phyloP scores from a whole-genome alignment of 2,113 vertebrate species.

The Tragelaphus strepsiceros region DNA sequence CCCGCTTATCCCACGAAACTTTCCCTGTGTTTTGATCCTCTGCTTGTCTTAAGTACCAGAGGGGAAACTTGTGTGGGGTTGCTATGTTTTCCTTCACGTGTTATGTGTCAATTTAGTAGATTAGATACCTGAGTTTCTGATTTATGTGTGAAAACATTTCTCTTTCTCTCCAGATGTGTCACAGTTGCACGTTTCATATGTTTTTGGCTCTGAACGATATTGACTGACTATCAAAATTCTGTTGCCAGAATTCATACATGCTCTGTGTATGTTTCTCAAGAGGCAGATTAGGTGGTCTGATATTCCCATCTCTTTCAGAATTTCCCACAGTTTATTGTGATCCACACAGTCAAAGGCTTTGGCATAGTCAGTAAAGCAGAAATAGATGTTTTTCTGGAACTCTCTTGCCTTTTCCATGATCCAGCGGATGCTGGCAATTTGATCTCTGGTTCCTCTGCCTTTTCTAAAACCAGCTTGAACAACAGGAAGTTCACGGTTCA shows the following conservation, averaged over 20 bases:
- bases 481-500: too few relatives aligned
- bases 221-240: not conserved
- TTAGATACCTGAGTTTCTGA: not conserved
- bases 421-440: too few relatives aligned
- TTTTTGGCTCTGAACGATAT: not conserved
- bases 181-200: not conserved
- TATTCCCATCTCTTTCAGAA: too few relatives aligned
- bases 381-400: too few relatives aligned
- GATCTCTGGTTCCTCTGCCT: too few relatives aligned
- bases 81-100: not conserved
- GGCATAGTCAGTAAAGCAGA: too few relatives aligned
- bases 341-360: too few relatives aligned
- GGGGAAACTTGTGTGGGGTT: not conserved
- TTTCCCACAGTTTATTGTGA: too few relatives aligned
- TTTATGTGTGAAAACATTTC: not conserved
- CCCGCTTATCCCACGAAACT: fast-evolving
- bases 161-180: not conserved
- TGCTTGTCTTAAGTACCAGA: not conserved
- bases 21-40: not conserved
- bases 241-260: not conserved
- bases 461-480: too few relatives aligned
- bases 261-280: too few relatives aligned
- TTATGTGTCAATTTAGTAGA: not conserved
- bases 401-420: too few relatives aligned
- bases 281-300: too few relatives aligned